These are phyloP conservation scores for Rhinolophus sinicus DNA, from an alignment of 2,113 vertebrate genomes.

Conservation along the genomic window DNA sequence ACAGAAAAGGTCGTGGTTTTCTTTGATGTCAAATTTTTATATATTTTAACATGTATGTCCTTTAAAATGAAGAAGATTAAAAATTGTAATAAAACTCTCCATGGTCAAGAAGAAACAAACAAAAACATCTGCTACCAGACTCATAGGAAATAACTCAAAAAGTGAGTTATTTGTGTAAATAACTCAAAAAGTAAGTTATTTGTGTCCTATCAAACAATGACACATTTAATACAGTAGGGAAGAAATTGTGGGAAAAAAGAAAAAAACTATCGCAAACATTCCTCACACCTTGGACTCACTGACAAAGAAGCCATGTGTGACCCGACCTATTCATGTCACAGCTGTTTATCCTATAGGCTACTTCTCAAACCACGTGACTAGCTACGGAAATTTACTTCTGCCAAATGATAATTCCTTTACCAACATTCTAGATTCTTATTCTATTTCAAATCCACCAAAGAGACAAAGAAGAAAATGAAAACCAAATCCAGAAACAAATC, in stretches of 20 bases:
- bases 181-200: constrained; percentile 7
- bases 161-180: too few relatives aligned
- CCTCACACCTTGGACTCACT: not conserved
- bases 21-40: not conserved
- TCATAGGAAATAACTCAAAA: not conserved
- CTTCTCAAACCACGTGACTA: not conserved
- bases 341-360: not conserved
- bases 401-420: not conserved
- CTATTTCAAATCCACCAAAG: not conserved
- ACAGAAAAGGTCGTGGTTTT: not conserved
- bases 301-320: not conserved
- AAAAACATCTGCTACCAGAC: not conserved
- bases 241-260: not conserved
- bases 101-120: not conserved
- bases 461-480: constrained; percentile 24
- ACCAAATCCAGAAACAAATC: not conserved
- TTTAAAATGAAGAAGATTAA: not conserved
- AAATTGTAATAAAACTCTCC: not conserved
- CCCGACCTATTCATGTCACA: not conserved
- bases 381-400: not conserved
- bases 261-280: not conserved
- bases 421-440: not conserved
- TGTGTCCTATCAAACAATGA: not conserved
- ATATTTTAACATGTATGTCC: not conserved
- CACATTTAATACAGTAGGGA: not conserved